phyloP scores from a whole-genome alignment of 2,797 vertebrate genomes.

The Trichosurus vulpecula region DNA sequence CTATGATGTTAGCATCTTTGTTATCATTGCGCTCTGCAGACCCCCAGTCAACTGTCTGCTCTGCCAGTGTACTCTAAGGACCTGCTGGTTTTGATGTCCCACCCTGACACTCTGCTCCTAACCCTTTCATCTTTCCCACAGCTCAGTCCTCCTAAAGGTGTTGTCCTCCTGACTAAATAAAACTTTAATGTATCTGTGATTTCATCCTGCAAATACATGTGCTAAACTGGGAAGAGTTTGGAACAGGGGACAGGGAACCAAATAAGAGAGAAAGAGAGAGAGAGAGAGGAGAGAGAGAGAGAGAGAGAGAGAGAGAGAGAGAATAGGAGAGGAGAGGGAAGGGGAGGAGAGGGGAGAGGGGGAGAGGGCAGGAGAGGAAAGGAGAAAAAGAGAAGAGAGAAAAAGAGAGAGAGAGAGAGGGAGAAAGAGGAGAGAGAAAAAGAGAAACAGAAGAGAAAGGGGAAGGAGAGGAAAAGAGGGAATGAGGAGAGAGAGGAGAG shows the following conservation, averaged over 20 bases:
- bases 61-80: not conserved
- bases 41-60: not conserved
- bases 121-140: not conserved
- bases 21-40: not conserved
- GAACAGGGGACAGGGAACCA: not conserved
- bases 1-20: not conserved
- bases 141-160: not conserved
- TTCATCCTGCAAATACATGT: not conserved
- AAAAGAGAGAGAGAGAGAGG: too few relatives aligned
- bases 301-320: not conserved
- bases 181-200: not conserved
- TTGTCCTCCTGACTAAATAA: not conserved
- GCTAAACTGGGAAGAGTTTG: not conserved
- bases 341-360: rapidly evolving
- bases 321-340: too few relatives aligned
- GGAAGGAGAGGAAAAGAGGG: too few relatives aligned
- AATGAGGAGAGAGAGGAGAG: not conserved
- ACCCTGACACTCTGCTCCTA: not conserved
- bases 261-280: rapidly evolving
- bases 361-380: not conserved
- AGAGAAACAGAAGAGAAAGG: too few relatives aligned
- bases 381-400: too few relatives aligned
- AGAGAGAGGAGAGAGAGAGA: not conserved
- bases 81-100: not conserved
- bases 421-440: too few relatives aligned